Base-by-base conservation (phyloP, 1,140 invertebrate genomes). In the Proctacanthus coquilletti region DNA sequence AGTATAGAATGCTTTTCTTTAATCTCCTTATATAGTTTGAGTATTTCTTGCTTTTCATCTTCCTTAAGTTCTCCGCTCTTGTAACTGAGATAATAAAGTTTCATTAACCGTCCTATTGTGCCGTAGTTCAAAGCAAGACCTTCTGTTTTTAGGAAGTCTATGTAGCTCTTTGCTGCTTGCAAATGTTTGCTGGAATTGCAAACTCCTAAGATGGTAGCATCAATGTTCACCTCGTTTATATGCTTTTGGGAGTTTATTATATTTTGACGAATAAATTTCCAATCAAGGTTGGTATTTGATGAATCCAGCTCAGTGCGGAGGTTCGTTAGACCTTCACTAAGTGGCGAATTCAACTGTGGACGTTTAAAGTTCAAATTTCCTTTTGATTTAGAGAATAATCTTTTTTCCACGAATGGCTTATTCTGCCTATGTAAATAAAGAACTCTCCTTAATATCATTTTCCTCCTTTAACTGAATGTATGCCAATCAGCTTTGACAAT, bases 1-100 rank as follows among this genome's bases (percentile, higher is more conserved):
- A 80, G 45, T 0, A 69, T 43, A 31, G 64, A 57, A 60, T 74
- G 71, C 34, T 70, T 66, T 18, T 56, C 50, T 45, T 60, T 59
- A 10, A 83, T 43, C 14, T 56, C 39, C 5, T 69, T 47, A 48
- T 69, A 76, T 10, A 68, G 48, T 11, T 63, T 27, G 18, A 70
- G 46, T 42, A 80, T 70, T 49, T 70, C 61, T n/a, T 58, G 20
- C 49, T 65, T 63, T 15, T 74, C 65, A n/a, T 46, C 34, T 14
- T 61, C 46, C n/a, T 57, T 60, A 14, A 73, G 46, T 15, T 49
- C 39, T 31, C 43, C 52, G 20, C 46, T 27, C 36, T 51, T 54
- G 8, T 51, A 49, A 39, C 57, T 60, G 10, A 49, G 40, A 48
- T 61, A 57, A 41, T 72, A 72, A 5, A 72, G 50, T 36, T 50